Evolutionary conservation across 2,797 vertebrate species (phyloP).

Genomic region (Peromyscus melanophrys): DNA sequence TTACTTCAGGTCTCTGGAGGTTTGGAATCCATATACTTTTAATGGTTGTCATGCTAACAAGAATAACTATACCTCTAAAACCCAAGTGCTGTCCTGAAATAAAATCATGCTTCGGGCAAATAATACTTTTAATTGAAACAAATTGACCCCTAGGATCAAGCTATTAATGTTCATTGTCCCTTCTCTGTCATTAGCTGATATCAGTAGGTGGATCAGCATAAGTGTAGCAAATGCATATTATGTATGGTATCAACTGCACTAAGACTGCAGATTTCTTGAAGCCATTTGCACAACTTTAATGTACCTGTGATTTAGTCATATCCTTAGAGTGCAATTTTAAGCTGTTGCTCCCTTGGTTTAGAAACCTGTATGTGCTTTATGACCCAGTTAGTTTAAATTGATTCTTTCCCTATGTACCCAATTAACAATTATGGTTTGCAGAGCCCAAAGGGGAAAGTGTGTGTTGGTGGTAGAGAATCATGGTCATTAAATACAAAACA

Average conservation of each 20-base stretch:
- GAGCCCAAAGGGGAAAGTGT: constrained; percentile 58
- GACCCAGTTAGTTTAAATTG: constrained; percentile 80
- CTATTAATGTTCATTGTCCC: constrained; percentile 47
- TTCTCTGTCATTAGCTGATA: constrained; percentile 54
- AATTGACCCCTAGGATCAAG: constrained; percentile 57
- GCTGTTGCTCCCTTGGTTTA: constrained; percentile 68
- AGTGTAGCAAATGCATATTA: constrained; percentile 40
- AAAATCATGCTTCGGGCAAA: constrained; percentile 58
- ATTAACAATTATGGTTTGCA: constrained; percentile 74
- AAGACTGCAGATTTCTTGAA: constrained; percentile 75
- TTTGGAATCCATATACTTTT: not conserved
- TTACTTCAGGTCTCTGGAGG: not conserved
- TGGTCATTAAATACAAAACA: constrained; percentile 61
- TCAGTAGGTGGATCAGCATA: constrained; percentile 32
- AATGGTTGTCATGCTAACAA: constrained; percentile 48
- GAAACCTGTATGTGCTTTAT: constrained; percentile 76
- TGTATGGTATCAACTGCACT: constrained; percentile 6
- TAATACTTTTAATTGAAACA: constrained; percentile 70
- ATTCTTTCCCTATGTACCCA: constrained; percentile 71
- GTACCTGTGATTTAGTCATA: constrained; percentile 70
- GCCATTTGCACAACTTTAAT: constrained; percentile 64
- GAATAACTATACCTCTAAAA: not conserved
- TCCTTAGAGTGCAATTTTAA: constrained; percentile 75
- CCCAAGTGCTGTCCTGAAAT: constrained; percentile 19
- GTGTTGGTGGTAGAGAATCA: constrained; percentile 57